phyloP scores from a whole-genome alignment of 1,140 invertebrate species.

The Orussus abietinus region DNA sequence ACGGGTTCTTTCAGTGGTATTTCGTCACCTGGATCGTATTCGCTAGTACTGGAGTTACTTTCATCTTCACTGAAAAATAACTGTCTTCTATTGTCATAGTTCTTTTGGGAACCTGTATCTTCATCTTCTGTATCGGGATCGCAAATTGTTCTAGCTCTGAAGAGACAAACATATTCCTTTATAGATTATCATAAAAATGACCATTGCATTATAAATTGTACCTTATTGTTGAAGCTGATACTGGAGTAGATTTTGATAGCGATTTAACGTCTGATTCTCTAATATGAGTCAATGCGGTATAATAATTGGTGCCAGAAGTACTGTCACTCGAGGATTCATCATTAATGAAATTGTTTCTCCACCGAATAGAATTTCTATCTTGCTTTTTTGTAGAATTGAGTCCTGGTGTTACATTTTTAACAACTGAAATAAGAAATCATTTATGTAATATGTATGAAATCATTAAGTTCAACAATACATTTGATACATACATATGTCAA shows the following conservation, averaged over 20 bases:
- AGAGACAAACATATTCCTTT: constrained; percentile 11
- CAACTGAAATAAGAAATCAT: constrained; percentile 19
- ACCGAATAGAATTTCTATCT: constrained; percentile 11
- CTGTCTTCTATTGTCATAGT: constrained; percentile 23
- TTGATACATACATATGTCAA: constrained; percentile 7
- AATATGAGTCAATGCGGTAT: constrained; percentile 37
- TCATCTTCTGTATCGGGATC: constrained; percentile 38
- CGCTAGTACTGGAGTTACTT: constrained; percentile 38
- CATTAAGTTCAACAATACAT: neutral
- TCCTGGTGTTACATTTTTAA: constrained; percentile 15
- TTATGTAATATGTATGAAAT: constrained; percentile 1
- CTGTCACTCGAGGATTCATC: constrained; percentile 30
- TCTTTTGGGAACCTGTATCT: constrained; percentile 13
- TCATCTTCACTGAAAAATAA: constrained; percentile 38
- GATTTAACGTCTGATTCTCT: constrained; percentile 13
- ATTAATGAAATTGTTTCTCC: constrained; percentile 34
- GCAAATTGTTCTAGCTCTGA: constrained; percentile 33
- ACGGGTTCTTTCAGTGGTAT: constrained; percentile 27
- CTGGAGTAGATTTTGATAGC: constrained; percentile 4
- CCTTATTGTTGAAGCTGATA: constrained; percentile 5
- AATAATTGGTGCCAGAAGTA: constrained; percentile 31
- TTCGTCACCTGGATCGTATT: constrained; percentile 48
- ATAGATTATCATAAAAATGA: neutral
- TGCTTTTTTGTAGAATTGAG: constrained; percentile 12
- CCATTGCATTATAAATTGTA: neutral